phyloP scores from a whole-genome alignment of 2,113 vertebrate species.

The Scomber colias region DNA sequence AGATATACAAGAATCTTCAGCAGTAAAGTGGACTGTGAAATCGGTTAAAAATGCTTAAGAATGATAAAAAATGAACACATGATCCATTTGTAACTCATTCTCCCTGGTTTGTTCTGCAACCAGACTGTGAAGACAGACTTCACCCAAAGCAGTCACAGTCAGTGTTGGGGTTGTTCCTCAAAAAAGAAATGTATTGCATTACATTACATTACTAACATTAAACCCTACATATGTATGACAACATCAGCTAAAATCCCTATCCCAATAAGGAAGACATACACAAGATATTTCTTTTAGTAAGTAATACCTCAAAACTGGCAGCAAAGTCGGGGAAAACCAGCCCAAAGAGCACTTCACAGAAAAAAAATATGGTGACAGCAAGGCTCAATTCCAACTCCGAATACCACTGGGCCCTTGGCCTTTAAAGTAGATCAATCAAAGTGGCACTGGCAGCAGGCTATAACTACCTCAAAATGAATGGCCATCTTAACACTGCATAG shows the following conservation, averaged over 20 bases:
- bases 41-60: neutral
- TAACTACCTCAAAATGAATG: no score
- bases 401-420: no score
- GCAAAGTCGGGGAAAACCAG: neutral
- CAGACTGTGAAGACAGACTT: neutral
- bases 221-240: no score
- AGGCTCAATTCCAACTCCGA: no score
- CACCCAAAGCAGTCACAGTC: neutral
- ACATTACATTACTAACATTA: no score
- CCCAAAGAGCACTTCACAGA: neutral
- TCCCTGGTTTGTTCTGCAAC: neutral
- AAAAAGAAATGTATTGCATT: no score
- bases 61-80: slow-evolving; percentile 7
- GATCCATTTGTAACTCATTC: neutral
- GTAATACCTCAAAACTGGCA: neutral
- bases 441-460: no score
- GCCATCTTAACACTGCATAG: no score
- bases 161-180: no score
- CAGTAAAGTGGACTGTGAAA: slow-evolving; percentile 17
- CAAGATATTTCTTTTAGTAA: neutral
- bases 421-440: no score
- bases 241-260: no score
- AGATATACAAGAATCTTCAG: neutral
- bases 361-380: neutral
- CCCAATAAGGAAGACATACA: no score